Evolutionary conservation across 2,113 vertebrate species (phyloP), one percentile per base, ranked within the genome.

Genomic region (Chrysemys picta): DNA sequence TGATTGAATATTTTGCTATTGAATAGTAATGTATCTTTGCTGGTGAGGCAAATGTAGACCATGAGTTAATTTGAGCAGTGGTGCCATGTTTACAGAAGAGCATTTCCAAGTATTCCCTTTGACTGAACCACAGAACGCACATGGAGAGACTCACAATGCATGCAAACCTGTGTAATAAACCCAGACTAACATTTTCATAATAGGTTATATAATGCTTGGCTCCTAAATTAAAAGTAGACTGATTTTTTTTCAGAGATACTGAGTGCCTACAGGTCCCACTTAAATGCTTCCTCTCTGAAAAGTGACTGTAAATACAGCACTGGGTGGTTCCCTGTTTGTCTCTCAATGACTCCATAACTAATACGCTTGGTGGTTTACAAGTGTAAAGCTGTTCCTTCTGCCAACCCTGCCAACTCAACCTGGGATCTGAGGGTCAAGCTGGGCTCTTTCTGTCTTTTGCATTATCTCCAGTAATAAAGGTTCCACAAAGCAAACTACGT

Each of bases 401-500:
- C 8, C 65, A 31, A 10, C 76, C 38, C 56, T 24, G 10, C 72
- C 49, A 27, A 1, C 50, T 84, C 42, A 29, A 45, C 81, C 49
- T 69, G 81, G 72, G 38, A 84, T 50, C 9, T 31, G 42, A 1
- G 29, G 84, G 56, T 89, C 56, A 2, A 0, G 1, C 45, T 27
- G 59, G 10, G 5, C 31, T 90, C 57, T 54, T 69, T 65, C 82
- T 6, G 31, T 31, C 29, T 72, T 76, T 42, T 49, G 12, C 0
- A 8, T 79, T 65, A 25, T 25, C 25, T 42, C 6, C 29, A 57
- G 0, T 53, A 88, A 76, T 80, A 49, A 53, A 8, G 1, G 11
- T 62, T 76, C 89, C 69, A 14, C 0, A 0, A 13, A 62, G 25
- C 42, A 80, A 16, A 0, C 0, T 31, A n/a, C 35, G n/a, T 25